Conservation (phyloP, 2,113 vertebrate species). For the Hyperopisus bebe region DNA sequence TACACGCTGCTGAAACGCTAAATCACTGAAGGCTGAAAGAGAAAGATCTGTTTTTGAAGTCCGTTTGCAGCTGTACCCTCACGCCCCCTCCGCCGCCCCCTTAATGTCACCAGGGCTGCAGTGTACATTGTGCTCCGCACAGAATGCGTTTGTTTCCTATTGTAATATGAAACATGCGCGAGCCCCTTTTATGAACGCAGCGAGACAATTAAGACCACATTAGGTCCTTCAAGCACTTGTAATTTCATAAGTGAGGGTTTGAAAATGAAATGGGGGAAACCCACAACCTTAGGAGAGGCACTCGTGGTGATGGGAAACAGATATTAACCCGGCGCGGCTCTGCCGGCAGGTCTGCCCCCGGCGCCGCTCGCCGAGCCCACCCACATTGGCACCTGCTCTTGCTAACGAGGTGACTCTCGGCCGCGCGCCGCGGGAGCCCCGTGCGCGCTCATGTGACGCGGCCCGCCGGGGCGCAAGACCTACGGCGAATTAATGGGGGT, state of each 20-base stretch:
- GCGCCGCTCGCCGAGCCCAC: slow-evolving; percentile 54
- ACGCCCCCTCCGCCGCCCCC: slow-evolving; percentile 36
- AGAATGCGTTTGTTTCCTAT: slow-evolving; percentile 46
- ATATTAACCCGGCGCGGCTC: slow-evolving; percentile 60
- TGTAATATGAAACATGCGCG: slow-evolving; percentile 64
- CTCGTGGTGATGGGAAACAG: slow-evolving; percentile 68
- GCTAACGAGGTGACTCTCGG: slow-evolving; percentile 25
- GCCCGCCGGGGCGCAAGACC: not conserved
- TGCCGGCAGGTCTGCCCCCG: slow-evolving; percentile 53
- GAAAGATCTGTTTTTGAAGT: slow-evolving; percentile 31
- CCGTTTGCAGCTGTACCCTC: slow-evolving; percentile 36
- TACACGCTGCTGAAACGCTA: slow-evolving; percentile 26
- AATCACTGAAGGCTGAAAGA: slow-evolving; percentile 27
- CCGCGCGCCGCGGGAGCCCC: slow-evolving; percentile 20
- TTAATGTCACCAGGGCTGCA: slow-evolving; percentile 54
- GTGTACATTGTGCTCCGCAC: slow-evolving; percentile 46
- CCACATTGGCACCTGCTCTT: slow-evolving; percentile 49
- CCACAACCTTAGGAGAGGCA: slow-evolving; percentile 58
- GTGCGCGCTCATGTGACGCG: slow-evolving; percentile 24
- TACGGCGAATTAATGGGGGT: not conserved
- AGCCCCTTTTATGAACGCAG: slow-evolving; percentile 53
- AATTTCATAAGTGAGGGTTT: slow-evolving; percentile 66
- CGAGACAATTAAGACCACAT: slow-evolving; percentile 70
- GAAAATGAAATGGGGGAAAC: slow-evolving; percentile 47
- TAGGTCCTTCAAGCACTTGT: slow-evolving; percentile 72